Percentiles rank a stretch among this genome's conserved stretches.
Evolutionary conservation across 1,140 invertebrate species (phyloP).

Genomic region (Frieseomelitta varia): DNA sequence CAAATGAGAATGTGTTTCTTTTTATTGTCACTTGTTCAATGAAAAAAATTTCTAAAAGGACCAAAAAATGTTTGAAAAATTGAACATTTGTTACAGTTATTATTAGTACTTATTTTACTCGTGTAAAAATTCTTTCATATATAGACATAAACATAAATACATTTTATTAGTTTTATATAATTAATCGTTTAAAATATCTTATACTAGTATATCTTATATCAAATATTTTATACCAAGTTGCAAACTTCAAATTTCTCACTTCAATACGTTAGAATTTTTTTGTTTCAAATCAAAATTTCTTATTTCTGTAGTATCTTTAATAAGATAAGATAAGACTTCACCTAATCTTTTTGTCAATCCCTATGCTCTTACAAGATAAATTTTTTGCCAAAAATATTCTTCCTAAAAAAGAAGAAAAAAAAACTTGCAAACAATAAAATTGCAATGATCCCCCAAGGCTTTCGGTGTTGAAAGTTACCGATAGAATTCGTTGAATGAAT

Average conservation of each 20-base stretch:
- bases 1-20: not conserved
- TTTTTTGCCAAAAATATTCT: not conserved
- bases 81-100: too few relatives aligned
- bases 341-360: too few relatives aligned
- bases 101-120: too few relatives aligned
- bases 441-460: not conserved
- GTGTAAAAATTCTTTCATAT: too few relatives aligned
- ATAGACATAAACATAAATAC: too few relatives aligned
- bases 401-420: not conserved
- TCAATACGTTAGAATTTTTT: not conserved
- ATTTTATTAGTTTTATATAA: too few relatives aligned
- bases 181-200: not conserved
- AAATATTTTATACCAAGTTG: not conserved
- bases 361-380: not conserved
- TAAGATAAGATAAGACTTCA: not conserved
- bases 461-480: not conserved
- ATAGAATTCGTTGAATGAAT: not conserved
- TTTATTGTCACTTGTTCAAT: not conserved
- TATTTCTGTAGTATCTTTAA: not conserved
- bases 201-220: too few relatives aligned
- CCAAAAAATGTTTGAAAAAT: too few relatives aligned
- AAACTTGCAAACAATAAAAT: constrained; percentile 2
- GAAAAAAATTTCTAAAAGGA: not conserved
- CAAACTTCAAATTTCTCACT: not conserved
- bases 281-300: not conserved